These are phyloP conservation scores for Eustalomyia histrio DNA, from an alignment of 2,888 invertebrate species.

Conservation along the genomic window DNA sequence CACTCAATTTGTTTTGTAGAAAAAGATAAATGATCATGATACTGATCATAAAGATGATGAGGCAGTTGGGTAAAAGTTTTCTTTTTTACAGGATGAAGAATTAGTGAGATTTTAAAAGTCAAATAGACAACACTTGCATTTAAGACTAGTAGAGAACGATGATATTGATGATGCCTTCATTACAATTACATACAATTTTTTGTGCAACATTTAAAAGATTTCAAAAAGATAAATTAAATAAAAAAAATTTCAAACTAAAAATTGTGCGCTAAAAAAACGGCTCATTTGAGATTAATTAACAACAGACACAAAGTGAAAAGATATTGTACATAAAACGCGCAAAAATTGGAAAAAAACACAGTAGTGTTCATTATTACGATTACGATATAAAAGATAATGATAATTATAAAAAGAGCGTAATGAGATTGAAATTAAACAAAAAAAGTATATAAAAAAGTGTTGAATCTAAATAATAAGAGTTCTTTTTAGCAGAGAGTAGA, in stretches of 20 bases:
- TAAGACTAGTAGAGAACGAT: not conserved
- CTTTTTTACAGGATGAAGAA: slow-evolving; percentile 24
- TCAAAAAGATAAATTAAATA: slow-evolving; percentile 8
- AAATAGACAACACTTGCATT: slow-evolving; percentile 46
- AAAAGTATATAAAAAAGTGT: slow-evolving; percentile 11
- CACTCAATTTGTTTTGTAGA: slow-evolving; percentile 42
- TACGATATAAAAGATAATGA: slow-evolving; percentile 49
- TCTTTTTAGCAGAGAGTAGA: slow-evolving; percentile 18
- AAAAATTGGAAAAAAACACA: slow-evolving; percentile 62
- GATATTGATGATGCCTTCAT: not conserved
- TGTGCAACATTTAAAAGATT: not conserved
- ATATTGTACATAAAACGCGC: slow-evolving; percentile 54
- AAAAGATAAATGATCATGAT: slow-evolving; percentile 1
- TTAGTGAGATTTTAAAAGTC: slow-evolving; percentile 51
- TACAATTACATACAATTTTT: not conserved
- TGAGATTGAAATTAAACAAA: slow-evolving; percentile 35
- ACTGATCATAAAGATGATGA: not conserved
- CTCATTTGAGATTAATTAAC: slow-evolving; percentile 64
- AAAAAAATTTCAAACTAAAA: slow-evolving; percentile 27
- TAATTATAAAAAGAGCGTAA: slow-evolving; percentile 41
- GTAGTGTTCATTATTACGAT: slow-evolving; percentile 56
- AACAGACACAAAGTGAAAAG: slow-evolving; percentile 56
- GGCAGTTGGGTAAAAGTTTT: slow-evolving; percentile 51
- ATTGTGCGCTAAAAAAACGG: slow-evolving; percentile 61
- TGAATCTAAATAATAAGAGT: slow-evolving; percentile 34